Conservation (phyloP, 2,113 vertebrate species). For the Spheniscus mendiculus region DNA sequence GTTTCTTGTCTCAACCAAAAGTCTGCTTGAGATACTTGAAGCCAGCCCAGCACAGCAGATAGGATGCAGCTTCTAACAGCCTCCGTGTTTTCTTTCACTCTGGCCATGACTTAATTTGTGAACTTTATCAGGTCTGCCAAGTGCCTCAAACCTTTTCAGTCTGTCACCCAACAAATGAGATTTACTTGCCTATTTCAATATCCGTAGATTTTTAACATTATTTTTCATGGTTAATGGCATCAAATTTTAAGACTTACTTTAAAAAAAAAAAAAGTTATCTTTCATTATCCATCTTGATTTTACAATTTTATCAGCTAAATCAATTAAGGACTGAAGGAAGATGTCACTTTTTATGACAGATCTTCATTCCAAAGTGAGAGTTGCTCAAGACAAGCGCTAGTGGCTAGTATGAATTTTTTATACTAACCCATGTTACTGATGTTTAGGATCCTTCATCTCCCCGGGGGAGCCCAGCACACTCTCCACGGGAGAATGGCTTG, state of each 20-base stretch:
- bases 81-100: background rate
- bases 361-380: background rate
- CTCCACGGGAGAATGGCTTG: conserved; percentile 95
- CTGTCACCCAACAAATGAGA: background rate
- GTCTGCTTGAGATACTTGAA: background rate
- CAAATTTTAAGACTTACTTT: background rate
- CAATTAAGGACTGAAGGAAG: background rate
- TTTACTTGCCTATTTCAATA: background rate
- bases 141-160: background rate
- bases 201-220: background rate
- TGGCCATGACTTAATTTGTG: background rate
- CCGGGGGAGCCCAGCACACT: conserved; percentile 92
- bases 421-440: background rate
- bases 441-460: conserved; percentile 94
- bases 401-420: background rate
- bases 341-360: background rate
- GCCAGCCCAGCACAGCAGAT: background rate
- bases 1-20: background rate
- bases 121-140: background rate
- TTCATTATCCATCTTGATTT: background rate
- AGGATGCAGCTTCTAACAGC: background rate
- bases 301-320: background rate
- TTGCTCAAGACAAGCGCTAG: background rate
- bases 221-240: background rate
- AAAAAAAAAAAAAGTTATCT: background rate